Evolutionary conservation across 1,140 invertebrate genomes (phyloP), one percentile per base, ranked within the genome.

Genomic region (Belonocnema kinseyi): DNA sequence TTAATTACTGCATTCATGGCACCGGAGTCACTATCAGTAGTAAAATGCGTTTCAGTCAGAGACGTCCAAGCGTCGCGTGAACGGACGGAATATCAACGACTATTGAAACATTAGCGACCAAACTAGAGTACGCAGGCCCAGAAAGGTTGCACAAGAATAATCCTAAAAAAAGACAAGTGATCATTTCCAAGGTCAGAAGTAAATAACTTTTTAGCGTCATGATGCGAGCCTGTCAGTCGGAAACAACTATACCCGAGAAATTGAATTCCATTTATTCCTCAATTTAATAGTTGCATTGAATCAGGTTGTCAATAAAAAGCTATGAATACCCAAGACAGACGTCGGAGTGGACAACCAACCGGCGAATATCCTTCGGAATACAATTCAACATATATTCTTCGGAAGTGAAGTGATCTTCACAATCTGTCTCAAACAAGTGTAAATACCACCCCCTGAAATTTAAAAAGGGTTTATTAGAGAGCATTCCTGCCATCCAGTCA

Each of bases 401-500:
- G 3, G 21, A 7, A 56, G 54, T 19, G 21, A 19, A 16, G 17
- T 56, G 5, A 56, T 10, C 1, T 56, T 56, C 17, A 19, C 54
- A 4, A 16, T 56, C 2, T 56, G 54, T 19, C 4, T 19, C 4
- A 46, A n/a, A 72, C 2, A 50, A 72, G 19, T 72, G 17, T 19
- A 74, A 14, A 74, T 56, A 0, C 76, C 79, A 2, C 10, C 17
- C 4, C 53, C 46, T 0, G 52, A 76, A 10, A 72, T 74, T 0
- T 13, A 54, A 5, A n/a, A 53, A 16, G 72, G 8, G 26, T 77
- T 78, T 8, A 58, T 79, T 3, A 16, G 33, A 2, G 72, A 78
- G 77, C 21, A 52, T 17, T 75, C 82, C 21, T 16, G 14, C 4
- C 72, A 72, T 16, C 6, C 74, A 5, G 40, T 74, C 7, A 79